Conservation (phyloP, 2,797 vertebrate genomes). For the Coendou prehensilis region DNA sequence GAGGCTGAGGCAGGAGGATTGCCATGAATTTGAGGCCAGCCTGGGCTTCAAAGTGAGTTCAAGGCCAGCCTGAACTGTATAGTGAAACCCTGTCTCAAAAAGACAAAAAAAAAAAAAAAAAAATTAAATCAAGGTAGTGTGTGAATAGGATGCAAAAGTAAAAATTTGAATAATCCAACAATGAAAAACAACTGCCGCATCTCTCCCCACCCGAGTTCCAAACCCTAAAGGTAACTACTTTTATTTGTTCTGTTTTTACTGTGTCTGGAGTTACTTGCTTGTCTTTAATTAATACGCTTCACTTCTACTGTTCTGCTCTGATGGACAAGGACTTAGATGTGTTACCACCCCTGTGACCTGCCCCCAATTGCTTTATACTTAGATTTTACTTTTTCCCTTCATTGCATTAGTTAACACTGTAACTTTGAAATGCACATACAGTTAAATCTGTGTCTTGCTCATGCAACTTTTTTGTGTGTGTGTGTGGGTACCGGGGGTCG, state of each 20-base stretch:
- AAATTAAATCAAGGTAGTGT: background rate
- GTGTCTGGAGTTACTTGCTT: background rate
- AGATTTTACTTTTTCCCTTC: background rate
- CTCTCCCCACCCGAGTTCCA: background rate
- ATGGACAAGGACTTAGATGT: background rate
- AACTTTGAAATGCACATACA: background rate
- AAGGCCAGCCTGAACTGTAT: background rate
- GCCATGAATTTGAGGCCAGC: background rate
- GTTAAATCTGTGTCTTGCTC: background rate
- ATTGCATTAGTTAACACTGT: background rate
- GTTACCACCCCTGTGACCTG: background rate
- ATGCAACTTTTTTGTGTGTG: background rate
- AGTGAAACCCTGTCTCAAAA: background rate
- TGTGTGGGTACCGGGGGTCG: no score
- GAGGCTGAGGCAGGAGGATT: background rate
- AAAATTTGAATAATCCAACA: background rate
- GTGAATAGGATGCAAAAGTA: constrained; percentile 22
- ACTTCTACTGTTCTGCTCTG: background rate
- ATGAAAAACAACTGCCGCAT: background rate
- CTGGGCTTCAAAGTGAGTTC: no score
- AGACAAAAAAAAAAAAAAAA: background rate
- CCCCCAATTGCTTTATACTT: background rate
- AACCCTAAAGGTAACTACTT: background rate
- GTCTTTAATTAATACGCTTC: background rate
- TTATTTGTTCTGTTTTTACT: background rate